These are phyloP conservation scores for Gymnogyps californianus DNA, from an alignment of 2,113 vertebrate species.

Conservation along the genomic window DNA sequence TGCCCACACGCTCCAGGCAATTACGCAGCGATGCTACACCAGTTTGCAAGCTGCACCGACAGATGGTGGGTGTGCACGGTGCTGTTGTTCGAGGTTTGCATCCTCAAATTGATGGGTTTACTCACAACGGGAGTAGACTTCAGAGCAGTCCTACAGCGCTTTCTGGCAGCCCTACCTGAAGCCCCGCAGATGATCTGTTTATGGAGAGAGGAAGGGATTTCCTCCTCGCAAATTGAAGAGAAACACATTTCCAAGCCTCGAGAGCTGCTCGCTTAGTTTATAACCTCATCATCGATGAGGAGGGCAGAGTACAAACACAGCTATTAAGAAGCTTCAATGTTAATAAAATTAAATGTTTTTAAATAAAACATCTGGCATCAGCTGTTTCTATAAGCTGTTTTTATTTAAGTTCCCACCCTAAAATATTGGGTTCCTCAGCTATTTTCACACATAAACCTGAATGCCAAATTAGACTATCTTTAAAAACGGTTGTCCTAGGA, in stretches of 20 bases:
- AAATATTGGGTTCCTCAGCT: background rate
- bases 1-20: background rate
- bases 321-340: background rate
- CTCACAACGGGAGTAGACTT: fast-evolving
- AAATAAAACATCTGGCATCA: constrained; percentile 8
- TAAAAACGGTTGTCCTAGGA: background rate
- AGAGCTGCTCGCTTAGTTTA: background rate
- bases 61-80: fast-evolving
- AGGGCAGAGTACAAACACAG: background rate
- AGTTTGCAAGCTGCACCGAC: fast-evolving
- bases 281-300: background rate
- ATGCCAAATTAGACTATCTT: background rate
- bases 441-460: background rate
- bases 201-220: constrained; percentile 15
- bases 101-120: background rate
- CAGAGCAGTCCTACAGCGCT: background rate
- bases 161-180: background rate
- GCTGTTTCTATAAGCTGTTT: background rate
- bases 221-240: background rate
- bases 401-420: background rate
- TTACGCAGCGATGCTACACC: background rate
- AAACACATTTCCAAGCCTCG: background rate
- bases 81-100: background rate
- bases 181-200: background rate
- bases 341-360: constrained; percentile 22